Conservation (phyloP, 2,113 vertebrate genomes). For the Synodontis membranacea region DNA sequence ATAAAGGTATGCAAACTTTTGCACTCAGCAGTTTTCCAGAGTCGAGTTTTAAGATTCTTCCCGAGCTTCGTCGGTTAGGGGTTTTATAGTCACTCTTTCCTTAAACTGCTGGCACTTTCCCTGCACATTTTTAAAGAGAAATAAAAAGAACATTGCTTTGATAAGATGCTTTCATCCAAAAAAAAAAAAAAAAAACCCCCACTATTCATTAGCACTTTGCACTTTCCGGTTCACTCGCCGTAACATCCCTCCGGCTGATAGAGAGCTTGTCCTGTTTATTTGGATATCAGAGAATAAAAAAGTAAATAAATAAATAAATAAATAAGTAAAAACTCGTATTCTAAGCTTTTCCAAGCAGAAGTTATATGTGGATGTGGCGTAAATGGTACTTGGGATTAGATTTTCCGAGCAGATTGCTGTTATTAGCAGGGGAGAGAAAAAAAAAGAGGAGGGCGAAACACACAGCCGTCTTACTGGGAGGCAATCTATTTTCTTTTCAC, state of each 20-base stretch:
- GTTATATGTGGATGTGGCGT: conserved; percentile 76
- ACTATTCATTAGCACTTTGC: conserved; percentile 71
- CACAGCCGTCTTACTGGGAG: conserved; percentile 76
- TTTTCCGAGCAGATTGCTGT: conserved; percentile 80
- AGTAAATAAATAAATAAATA: too few species aligned
- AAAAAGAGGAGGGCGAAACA: conserved; percentile 59
- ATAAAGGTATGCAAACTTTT: conserved; percentile 26
- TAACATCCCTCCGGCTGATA: conserved; percentile 66
- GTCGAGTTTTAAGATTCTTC: conserved; percentile 20
- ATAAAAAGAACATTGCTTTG: conserved; percentile 32
- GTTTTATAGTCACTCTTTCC: conserved; percentile 33
- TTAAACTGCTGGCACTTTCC: conserved; percentile 13
- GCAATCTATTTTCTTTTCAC: conserved; percentile 77
- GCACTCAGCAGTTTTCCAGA: background rate
- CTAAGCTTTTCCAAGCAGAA: conserved; percentile 74
- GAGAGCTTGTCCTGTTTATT: conserved; percentile 72
- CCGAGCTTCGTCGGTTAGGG: background rate
- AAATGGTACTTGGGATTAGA: conserved; percentile 81
- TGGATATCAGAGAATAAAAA: conserved; percentile 76
- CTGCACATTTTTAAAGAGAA: conserved; percentile 37
- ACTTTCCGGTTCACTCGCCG: conserved; percentile 65
- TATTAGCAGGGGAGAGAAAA: conserved; percentile 67
- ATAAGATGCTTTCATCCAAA: conserved; percentile 58
- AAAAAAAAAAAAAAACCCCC: conserved; percentile 30
- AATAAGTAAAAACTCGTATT: conserved; percentile 74